These are phyloP conservation scores for Thunnus thynnus DNA, from an alignment of 2,113 vertebrate species.

Conservation along the genomic window DNA sequence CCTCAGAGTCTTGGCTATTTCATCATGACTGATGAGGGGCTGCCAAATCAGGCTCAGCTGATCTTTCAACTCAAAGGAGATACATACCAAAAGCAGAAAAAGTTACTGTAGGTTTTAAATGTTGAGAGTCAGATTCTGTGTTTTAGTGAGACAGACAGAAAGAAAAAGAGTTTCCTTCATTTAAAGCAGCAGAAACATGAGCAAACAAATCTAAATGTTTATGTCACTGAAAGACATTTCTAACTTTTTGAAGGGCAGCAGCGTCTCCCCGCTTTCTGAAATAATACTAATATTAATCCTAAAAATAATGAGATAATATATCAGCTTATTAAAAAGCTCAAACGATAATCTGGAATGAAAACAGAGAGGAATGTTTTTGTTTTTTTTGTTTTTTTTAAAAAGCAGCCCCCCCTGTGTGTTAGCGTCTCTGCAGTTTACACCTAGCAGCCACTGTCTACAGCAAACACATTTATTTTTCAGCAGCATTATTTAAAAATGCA, in stretches of 20 bases:
- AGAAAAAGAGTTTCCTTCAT: neutral
- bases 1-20: too few relatives aligned
- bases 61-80: too few relatives aligned
- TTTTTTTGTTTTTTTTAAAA: neutral
- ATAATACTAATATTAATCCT: slow-evolving; percentile 45
- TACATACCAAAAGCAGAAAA: too few relatives aligned
- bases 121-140: neutral
- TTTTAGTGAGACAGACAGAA: neutral
- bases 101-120: too few relatives aligned
- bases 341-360: slow-evolving; percentile 63
- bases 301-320: slow-evolving; percentile 53
- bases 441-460: slow-evolving; percentile 60
- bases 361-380: slow-evolving; percentile 1
- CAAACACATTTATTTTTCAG: slow-evolving; percentile 69
- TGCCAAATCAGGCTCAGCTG: too few relatives aligned
- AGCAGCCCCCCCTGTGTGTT: neutral
- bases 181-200: neutral
- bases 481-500: slow-evolving; percentile 83
- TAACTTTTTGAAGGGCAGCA: slow-evolving; percentile 63
- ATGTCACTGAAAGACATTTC: slow-evolving; percentile 26
- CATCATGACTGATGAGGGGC: too few relatives aligned
- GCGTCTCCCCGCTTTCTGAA: neutral
- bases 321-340: slow-evolving; percentile 59
- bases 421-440: slow-evolving; percentile 63
- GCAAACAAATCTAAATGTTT: slow-evolving; percentile 13